phyloP scores from a whole-genome alignment of 2,113 vertebrate genomes.

The Bagarius yarrelli region DNA sequence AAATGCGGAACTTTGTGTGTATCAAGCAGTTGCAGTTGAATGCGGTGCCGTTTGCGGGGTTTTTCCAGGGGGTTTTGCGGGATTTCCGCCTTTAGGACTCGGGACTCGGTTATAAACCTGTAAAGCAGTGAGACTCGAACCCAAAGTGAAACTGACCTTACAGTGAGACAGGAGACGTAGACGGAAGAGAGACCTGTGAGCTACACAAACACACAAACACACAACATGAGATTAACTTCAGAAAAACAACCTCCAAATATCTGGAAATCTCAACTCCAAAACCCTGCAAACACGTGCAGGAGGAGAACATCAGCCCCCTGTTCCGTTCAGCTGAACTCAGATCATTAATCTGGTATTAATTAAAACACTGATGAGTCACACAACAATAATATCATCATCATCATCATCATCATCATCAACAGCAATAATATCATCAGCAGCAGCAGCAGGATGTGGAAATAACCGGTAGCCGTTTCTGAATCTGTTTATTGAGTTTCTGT shows the following conservation, averaged over 20 bases:
- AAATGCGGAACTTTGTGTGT: too few species aligned
- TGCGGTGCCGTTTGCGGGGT: too few species aligned
- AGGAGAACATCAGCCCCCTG: not conserved
- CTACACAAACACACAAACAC: conserved; percentile 43
- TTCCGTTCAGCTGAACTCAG: not conserved
- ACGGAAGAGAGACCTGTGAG: conserved; percentile 56
- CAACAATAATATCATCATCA: too few species aligned
- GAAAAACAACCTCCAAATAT: too few species aligned
- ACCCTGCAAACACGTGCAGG: not conserved
- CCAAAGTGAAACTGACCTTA: conserved; percentile 62
- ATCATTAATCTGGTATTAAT: not conserved
- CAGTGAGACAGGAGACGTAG: conserved; percentile 61
- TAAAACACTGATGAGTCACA: not conserved
- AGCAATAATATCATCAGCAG: not conserved
- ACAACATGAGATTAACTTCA: not conserved
- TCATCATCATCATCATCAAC: too few species aligned
- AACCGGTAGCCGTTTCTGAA: too few species aligned
- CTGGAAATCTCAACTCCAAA: too few species aligned
- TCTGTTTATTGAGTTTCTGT: too few species aligned
- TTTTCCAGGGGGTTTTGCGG: too few species aligned
- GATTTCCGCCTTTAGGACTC: not conserved
- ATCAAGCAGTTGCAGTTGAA: too few species aligned
- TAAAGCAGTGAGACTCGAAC: not conserved
- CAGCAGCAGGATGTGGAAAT: not conserved
- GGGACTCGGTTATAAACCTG: too few species aligned